A percentile compares a stretch with the other conserved stretches of the same genome.
These are phyloP conservation scores for Tachysurus fulvidraco DNA, from an alignment of 2,113 vertebrate species.

Conservation along the genomic window DNA sequence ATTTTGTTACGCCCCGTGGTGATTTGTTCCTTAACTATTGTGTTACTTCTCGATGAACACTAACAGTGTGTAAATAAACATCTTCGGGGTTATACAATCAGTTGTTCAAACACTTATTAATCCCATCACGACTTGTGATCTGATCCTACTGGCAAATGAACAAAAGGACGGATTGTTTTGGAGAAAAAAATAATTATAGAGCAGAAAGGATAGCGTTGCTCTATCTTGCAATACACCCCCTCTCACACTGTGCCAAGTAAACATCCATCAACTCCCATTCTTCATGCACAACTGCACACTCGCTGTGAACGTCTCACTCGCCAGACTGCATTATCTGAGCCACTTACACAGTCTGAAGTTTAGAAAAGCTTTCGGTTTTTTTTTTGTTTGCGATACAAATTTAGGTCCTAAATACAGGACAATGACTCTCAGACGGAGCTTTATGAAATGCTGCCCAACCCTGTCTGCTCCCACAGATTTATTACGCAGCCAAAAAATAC, in stretches of 20 bases:
- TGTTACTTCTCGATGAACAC: neutral
- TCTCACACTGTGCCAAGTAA: neutral
- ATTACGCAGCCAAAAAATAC: neutral
- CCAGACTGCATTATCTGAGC: neutral
- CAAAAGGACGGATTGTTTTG: neutral
- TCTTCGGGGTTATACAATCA: neutral
- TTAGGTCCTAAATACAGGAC: neutral
- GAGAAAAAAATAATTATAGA: neutral
- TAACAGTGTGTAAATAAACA: neutral
- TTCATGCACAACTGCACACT: neutral
- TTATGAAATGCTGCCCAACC: neutral
- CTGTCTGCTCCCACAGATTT: neutral
- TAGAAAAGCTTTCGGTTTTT: neutral
- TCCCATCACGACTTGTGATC: neutral
- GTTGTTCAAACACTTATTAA: neutral
- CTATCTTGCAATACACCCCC: neutral
- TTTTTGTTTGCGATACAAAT: neutral
- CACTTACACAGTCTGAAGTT: neutral
- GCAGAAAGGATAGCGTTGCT: neutral
- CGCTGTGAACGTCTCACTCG: neutral
- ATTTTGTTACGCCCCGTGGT: neutral
- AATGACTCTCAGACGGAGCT: neutral
- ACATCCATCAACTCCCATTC: neutral
- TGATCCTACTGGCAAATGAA: neutral
- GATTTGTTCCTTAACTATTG: neutral